Evolutionary conservation across 2,797 vertebrate genomes (phyloP).

Genomic region (Salmo trutta): DNA sequence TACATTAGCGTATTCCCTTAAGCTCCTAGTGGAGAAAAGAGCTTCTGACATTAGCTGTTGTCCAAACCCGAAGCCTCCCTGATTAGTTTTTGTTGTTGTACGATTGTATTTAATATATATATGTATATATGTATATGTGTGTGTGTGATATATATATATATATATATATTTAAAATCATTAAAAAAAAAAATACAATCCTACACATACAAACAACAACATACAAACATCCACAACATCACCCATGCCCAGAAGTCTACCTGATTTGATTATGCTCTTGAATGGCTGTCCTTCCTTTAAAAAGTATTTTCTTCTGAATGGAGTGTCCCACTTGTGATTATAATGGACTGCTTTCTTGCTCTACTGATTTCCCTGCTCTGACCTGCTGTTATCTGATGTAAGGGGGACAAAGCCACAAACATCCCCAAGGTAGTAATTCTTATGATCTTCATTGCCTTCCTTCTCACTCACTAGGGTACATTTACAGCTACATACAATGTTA

Average conservation of each 20-base stretch:
- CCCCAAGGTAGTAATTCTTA: slow-evolving; percentile 29
- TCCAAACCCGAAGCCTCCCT: not conserved
- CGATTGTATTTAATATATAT: no score
- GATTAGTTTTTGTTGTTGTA: no score
- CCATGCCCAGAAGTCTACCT: no score
- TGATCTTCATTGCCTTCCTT: not conserved
- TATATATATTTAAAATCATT: no score
- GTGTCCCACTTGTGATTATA: not conserved
- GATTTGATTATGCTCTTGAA: not conserved
- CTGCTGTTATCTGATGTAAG: slow-evolving; percentile 24
- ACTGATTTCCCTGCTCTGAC: not conserved
- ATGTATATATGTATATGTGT: no score
- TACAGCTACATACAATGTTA: not conserved
- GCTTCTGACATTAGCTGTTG: not conserved
- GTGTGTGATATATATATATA: no score
- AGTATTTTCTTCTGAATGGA: not conserved
- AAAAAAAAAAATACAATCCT: no score
- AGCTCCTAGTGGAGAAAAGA: not conserved
- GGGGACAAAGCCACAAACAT: slow-evolving; percentile 18
- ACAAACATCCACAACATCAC: no score
- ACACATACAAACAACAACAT: no score
- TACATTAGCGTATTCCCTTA: not conserved
- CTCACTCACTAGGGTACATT: not conserved
- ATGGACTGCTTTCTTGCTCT: slow-evolving; percentile 8
- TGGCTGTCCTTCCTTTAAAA: not conserved